Conservation (phyloP, 2,888 invertebrate genomes). For the Falcaria lacertinaria region DNA sequence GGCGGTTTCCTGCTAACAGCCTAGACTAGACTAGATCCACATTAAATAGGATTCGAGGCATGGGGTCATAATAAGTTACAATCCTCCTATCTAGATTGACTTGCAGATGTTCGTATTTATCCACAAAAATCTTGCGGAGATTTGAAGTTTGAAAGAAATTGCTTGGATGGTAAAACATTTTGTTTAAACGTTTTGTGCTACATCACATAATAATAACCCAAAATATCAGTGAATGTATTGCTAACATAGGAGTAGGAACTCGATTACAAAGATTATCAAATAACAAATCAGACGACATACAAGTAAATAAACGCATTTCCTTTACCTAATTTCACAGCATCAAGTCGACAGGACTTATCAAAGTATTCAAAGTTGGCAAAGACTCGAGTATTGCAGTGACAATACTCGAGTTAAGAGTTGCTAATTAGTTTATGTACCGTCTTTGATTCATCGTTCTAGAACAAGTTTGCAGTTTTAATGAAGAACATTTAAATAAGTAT, state of each 20-base stretch:
- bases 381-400: background rate
- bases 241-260: too few species aligned
- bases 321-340: background rate
- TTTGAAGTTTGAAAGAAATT: background rate
- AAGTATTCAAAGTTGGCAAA: background rate
- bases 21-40: constrained; percentile 15
- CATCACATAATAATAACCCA: too few species aligned
- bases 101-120: too few species aligned
- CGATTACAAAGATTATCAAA: too few species aligned
- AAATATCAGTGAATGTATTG: too few species aligned
- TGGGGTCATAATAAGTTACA: constrained; percentile 18
- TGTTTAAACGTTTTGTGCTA: too few species aligned
- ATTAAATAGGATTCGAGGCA: constrained; percentile 10
- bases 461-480: too few species aligned
- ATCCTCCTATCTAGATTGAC: too few species aligned
- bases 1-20: constrained; percentile 16
- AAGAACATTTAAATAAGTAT: too few species aligned
- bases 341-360: background rate
- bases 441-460: too few species aligned
- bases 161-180: too few species aligned
- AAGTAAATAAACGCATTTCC: background rate
- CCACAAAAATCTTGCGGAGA: background rate
- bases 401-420: background rate
- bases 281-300: too few species aligned
- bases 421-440: background rate